Base-by-base conservation (phyloP, 2,797 vertebrate genomes). In the Enteromius treurensis region DNA sequence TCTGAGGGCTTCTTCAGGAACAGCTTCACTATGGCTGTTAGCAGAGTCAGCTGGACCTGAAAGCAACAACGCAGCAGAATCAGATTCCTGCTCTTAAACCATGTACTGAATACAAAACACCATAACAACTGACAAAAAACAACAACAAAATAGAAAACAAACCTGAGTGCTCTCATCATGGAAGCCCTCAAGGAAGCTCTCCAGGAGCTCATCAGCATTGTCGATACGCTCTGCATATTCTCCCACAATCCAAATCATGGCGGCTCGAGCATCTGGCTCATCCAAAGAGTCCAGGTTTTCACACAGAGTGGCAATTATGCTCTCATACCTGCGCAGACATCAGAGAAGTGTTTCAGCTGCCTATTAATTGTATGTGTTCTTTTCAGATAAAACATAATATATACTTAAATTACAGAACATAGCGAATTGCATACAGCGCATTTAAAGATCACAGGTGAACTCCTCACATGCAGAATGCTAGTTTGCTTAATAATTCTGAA, bases 161-260 rank as follows among this genome's bases (percentile, higher is more conserved):
- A 97, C 98, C 96, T 99, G 98, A 17, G 98, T 99, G 89, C 98
- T 99, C 92, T 99, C 98, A 67, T 99, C 98, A 3, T 99, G 98
- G 92, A 99, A 99, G 37, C 98, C 98, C 88, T 99, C 98, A 5
- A 99, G 92, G 88, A 99, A 99, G 88, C 98, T 99, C 93, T 99
- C 98, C 82, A 99, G 88, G 89, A 99, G 91, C 87, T 99, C 98
- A 29, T 99, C 98, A 0, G 98, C 98, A 0, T 99, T 99, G 91
- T 99, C 98, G 21, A 99, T 99, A 82, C 98, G 95, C 87, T 99
- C 98, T 0, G 98, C 98, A 1, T 99, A 99, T 86, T 99, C 98
- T 0, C 98, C 97, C 71, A 99, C 98, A 23, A 99, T 99, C 98
- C 98, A 99, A 90, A 99, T 99, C 98, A 99, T 99, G 88, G 98